Evolutionary conservation across 2,888 invertebrate species (phyloP).

Genomic region (Drymonia ruficornis): DNA sequence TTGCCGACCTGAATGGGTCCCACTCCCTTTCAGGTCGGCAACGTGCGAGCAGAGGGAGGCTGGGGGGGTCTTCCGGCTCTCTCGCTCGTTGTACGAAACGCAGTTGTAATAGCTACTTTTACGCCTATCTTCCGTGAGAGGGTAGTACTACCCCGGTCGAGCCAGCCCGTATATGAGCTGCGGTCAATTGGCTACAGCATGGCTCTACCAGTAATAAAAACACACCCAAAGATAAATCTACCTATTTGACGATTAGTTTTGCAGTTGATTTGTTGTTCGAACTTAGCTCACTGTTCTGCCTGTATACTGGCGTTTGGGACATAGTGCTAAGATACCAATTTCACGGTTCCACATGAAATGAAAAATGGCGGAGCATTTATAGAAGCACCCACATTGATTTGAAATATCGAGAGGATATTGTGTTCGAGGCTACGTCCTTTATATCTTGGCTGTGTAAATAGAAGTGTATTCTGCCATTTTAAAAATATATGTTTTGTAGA

Average conservation of each 20-base stretch:
- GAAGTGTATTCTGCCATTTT: neutral
- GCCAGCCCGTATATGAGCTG: too few relatives aligned
- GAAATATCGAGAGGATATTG: slow-evolving; percentile 23
- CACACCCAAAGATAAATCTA: neutral
- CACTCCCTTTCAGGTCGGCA: too few relatives aligned
- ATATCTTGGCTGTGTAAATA: slow-evolving; percentile 9
- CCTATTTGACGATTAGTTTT: neutral
- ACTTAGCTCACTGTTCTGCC: slow-evolving; percentile 7
- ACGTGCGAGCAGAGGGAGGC: too few relatives aligned
- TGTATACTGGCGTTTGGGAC: slow-evolving; percentile 7
- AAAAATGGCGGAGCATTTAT: slow-evolving; percentile 29
- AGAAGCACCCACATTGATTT: slow-evolving; percentile 22
- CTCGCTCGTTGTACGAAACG: too few relatives aligned
- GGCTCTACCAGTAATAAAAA: too few relatives aligned
- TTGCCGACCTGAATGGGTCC: too few relatives aligned
- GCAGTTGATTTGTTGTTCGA: neutral
- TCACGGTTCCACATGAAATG: slow-evolving; percentile 22
- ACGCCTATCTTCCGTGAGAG: too few relatives aligned
- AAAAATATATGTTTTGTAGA: neutral
- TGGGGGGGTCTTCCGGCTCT: too few relatives aligned
- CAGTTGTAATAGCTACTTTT: too few relatives aligned
- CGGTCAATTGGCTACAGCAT: too few relatives aligned
- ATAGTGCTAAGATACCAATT: slow-evolving; percentile 37
- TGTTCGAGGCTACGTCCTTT: slow-evolving; percentile 14
- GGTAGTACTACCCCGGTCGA: too few relatives aligned